Base-by-base conservation (phyloP, 2,888 invertebrate genomes). In the Leuctra nigra region DNA sequence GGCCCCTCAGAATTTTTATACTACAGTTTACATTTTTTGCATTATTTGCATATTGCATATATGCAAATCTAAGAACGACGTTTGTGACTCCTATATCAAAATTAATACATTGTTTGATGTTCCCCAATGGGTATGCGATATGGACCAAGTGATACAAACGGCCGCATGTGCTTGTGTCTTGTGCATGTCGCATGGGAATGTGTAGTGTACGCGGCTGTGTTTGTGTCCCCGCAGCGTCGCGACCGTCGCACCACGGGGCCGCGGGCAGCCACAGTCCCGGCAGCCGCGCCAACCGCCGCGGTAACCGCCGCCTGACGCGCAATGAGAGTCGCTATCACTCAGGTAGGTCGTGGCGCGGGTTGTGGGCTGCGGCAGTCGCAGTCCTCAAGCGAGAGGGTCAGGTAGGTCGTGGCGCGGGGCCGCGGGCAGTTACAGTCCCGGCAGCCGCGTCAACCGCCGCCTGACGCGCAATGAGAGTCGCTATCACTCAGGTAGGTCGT, bases 261-360 rank as follows among this genome's bases (percentile, higher is more conserved):
- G 36, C 20, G 13, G 59, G 57, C 50, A 52, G 57, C 18, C 29
- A 69, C 63, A 72, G 74, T 65, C 70, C 74, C 61, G 71, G 80
- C 68, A 70, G 71, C 62, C 68, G 73, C 68, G 78, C 75, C 71
- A 80, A 79, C 72, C 84, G 87, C 67, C 78, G 90, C 72, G 90
- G 89, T 71, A 91, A 93, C 76, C 80, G 93, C 63, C 80, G 93
- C 67, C 84, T 94, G 67, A 94, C 95, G 64, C 81, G 93, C 70
- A 93, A 94, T 78, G 94, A 95, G 78, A 91, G 90, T 77, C 83
- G 94, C 70, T 95, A 93, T 76, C 94, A 95, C 76, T 94, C 94
- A 75, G 95, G 95, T 94, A 82, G 82, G 86, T 81, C 68, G n/a
- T n/a, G n/a, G 33, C n/a, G n/a, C n/a, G n/a, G n/a, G n/a, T n/a